These are phyloP conservation scores for Tamandua tetradactyla DNA, from an alignment of 2,797 vertebrate species.

Conservation along the genomic window DNA sequence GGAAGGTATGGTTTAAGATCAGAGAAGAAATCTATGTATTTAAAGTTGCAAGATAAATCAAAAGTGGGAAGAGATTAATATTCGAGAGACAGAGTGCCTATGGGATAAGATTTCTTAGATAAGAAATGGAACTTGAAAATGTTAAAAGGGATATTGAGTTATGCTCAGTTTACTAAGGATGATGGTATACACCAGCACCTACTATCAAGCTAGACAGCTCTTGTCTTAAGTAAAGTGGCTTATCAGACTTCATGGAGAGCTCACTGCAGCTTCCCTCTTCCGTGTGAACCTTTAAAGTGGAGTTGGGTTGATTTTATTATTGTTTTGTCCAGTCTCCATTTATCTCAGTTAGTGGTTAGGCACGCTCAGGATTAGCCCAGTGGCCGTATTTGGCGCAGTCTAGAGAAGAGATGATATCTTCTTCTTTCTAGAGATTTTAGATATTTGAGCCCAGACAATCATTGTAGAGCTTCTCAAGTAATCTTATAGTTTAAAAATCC, in stretches of 20 bases:
- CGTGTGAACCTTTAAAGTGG: neutral
- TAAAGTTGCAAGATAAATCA: neutral
- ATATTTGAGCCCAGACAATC: neutral
- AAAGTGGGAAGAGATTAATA: neutral
- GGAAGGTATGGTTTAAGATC: neutral
- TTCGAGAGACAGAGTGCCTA: neutral
- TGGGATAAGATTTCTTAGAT: neutral
- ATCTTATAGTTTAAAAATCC: neutral
- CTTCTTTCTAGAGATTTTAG: neutral
- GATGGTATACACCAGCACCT: neutral
- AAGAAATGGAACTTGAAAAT: neutral
- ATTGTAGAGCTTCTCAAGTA: neutral
- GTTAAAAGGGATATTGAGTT: neutral
- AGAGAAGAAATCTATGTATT: neutral
- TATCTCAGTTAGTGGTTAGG: neutral
- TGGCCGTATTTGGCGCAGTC: neutral
- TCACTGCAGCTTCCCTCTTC: neutral
- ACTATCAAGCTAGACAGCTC: neutral
- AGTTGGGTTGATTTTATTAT: neutral
- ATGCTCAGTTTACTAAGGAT: neutral
- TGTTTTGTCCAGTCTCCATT: neutral
- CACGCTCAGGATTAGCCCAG: accelerated
- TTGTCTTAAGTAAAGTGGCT: neutral
- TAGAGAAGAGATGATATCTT: neutral
- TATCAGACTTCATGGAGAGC: neutral